These are phyloP conservation scores for Hymenopus coronatus DNA, from an alignment of 2,888 invertebrate genomes.

Conservation along the genomic window DNA sequence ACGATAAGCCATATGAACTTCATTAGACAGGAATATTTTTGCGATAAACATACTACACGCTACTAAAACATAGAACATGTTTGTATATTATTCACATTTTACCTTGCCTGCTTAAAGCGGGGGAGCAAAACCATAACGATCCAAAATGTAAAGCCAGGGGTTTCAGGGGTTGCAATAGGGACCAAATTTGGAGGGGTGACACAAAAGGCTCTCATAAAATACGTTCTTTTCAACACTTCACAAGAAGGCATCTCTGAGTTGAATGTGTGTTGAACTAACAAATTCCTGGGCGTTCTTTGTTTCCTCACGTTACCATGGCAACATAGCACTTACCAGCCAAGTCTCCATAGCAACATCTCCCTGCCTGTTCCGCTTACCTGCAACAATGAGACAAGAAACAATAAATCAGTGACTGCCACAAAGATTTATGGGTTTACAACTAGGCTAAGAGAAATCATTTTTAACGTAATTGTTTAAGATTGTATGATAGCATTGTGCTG, in stretches of 20 bases:
- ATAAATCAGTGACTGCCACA: background rate
- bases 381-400: background rate
- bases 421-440: background rate
- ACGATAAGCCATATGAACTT: no score
- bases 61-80: background rate
- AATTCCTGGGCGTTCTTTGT: background rate
- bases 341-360: background rate
- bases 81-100: background rate
- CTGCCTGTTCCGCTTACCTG: background rate
- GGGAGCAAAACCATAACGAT: background rate
- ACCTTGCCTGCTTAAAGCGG: background rate
- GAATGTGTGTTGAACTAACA: background rate
- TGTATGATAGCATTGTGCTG: background rate
- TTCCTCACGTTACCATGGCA: background rate
- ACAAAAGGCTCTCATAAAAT: background rate
- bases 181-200: background rate
- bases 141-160: background rate
- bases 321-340: background rate
- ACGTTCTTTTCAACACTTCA: background rate
- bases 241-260: background rate
- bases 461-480: background rate
- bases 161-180: background rate
- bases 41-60: no score
- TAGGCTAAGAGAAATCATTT: background rate
- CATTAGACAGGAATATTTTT: no score